Conservation (phyloP, 2,888 invertebrate genomes). For the Callinectes sapidus region DNA sequence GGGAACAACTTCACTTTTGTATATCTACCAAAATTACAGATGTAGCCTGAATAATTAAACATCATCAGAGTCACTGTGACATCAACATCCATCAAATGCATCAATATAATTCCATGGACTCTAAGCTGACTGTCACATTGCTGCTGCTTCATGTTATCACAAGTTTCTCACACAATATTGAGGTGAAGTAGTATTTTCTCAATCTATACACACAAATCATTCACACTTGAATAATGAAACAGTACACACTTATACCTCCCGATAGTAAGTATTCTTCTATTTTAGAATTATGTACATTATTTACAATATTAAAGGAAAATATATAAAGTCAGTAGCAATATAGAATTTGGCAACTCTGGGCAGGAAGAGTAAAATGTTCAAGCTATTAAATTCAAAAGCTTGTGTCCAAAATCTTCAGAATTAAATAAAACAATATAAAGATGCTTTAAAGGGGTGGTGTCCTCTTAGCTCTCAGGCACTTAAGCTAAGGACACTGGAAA, state of each 20-base stretch:
- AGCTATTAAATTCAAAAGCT: conserved; percentile 43
- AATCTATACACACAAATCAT: conserved; percentile 38
- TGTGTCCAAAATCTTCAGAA: conserved; percentile 30
- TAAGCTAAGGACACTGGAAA: conserved; percentile 68
- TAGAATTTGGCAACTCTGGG: conserved; percentile 68
- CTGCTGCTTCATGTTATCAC: conserved; percentile 30
- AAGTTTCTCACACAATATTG: conserved; percentile 40
- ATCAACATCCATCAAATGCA: conserved; percentile 35
- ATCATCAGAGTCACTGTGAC: conserved; percentile 44
- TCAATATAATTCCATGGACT: conserved; percentile 5
- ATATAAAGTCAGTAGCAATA: conserved; percentile 63
- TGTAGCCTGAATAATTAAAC: conserved; percentile 56
- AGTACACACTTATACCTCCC: conserved; percentile 40
- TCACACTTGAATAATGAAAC: conserved; percentile 34
- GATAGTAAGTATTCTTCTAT: conserved; percentile 46
- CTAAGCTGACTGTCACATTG: background rate
- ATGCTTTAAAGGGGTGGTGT: conserved; percentile 46
- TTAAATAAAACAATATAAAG: conserved; percentile 43
- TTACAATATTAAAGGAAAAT: conserved; percentile 61
- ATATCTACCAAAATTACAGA: conserved; percentile 58
- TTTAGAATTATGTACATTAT: conserved; percentile 62
- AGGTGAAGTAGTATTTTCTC: conserved; percentile 46
- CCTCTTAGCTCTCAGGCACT: conserved; percentile 66
- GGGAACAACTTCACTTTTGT: conserved; percentile 50
- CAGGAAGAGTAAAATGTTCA: conserved; percentile 57